Base-by-base conservation (phyloP, 2,797 vertebrate genomes). In the Diplodus sargus region DNA sequence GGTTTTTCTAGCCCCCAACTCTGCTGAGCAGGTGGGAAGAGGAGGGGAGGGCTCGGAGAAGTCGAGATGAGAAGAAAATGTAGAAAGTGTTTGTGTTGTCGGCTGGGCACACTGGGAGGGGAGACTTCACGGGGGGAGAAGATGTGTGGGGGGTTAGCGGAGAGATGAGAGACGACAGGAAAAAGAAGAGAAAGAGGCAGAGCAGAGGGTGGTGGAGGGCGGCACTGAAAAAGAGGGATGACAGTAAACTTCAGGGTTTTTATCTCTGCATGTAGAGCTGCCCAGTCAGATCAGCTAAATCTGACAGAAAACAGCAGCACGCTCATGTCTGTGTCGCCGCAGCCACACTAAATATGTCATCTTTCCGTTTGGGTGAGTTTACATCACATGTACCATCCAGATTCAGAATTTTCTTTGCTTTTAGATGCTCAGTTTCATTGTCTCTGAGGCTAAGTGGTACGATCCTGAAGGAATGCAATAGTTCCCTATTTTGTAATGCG, bases 41-140 rank as follows among this genome's bases (percentile, higher is more conserved):
- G 63, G 45, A 51, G 66, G 65, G 34, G 61, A 64, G 72, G 52
- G 54, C 30, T 73, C 25, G 79, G 74, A 75, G 77, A 76, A 42
- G 60, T 47, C 48, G 68, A 72, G 69, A 81, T 61, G 62, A 81
- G 77, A 25, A 20, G 53, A 81, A 47, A 63, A 68, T 47, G 47
- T 75, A 57, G 74, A 74, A 63, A 83, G 70, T 62, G 66, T 81
- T 85, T 82, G 72, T 82, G 66, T 51, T 60, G 77, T 82, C 62
- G 74, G 59, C 59, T 62, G 28, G 68, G 62, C 58, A 68, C 68
- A 63, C 51, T 60, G 68, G 56, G 74, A 34, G 60, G 67, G n/a
- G 53, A 49, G 57, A 47, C 78, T 76, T 74, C 79, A 72, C n/a
- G 58, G n/a, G 58, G 73, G 58, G 59, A 58, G 66, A 42, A 58